phyloP scores from a whole-genome alignment of 37 sponge, comb jelly and placozoan genomes.

The Hormiphora californensis region DNA sequence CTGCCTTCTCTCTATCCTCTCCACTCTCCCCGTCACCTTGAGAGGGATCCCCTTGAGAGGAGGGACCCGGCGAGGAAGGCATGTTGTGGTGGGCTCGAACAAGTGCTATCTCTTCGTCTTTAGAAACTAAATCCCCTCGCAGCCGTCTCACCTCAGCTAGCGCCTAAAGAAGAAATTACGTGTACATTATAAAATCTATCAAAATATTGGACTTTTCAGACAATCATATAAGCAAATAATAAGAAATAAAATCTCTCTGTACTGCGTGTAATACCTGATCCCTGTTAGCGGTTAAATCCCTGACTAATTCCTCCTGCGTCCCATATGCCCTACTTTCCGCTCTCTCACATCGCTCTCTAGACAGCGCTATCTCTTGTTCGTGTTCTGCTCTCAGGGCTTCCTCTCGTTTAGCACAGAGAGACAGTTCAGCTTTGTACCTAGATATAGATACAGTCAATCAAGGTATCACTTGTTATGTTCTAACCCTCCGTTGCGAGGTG shows the following conservation, averaged over 20 bases:
- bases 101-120: background rate
- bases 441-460: background rate
- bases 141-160: conserved; percentile 18
- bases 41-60: too few relatives aligned
- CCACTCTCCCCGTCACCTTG: too few relatives aligned
- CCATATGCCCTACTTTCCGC: conserved; percentile 1
- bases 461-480: too few relatives aligned
- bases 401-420: conserved; percentile 1
- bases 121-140: background rate
- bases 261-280: too few relatives aligned
- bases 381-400: background rate
- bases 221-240: too few relatives aligned
- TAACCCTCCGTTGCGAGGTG: too few relatives aligned
- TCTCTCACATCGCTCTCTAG: background rate
- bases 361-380: conserved; percentile 4
- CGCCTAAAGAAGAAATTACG: background rate
- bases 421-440: conserved; percentile 30
- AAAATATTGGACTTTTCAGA: too few relatives aligned
- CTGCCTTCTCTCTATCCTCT: background rate
- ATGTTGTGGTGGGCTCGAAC: too few relatives aligned
- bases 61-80: too few relatives aligned
- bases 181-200: background rate
- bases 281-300: background rate
- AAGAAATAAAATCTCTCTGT: too few relatives aligned
- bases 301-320: conserved; percentile 33